A percentile compares a stretch with the other conserved stretches of the same genome.
Evolutionary conservation across 2,113 vertebrate genomes (phyloP).

Genomic region (Azemiops feae): DNA sequence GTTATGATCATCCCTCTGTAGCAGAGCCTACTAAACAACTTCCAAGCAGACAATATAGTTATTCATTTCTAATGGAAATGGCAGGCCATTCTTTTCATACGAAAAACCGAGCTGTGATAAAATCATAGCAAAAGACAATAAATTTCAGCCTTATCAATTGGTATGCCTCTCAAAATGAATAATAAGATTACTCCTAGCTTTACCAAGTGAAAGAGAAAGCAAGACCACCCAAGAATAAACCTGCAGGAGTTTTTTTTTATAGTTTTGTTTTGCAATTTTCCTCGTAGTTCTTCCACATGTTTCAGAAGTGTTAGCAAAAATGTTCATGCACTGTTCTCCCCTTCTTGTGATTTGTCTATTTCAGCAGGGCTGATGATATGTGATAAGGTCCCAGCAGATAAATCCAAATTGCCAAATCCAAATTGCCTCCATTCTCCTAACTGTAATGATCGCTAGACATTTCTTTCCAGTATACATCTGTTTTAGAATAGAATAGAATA

Average conservation of each 20-base stretch:
- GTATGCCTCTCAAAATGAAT: neutral
- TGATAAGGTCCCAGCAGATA: neutral
- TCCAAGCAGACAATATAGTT: slow-evolving; percentile 1
- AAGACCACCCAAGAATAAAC: neutral
- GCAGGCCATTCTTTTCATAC: neutral
- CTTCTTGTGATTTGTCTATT: neutral
- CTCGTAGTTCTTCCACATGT: neutral
- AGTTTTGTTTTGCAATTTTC: neutral
- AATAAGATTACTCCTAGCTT: neutral
- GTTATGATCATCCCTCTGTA: slow-evolving; percentile 4
- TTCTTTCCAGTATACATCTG: neutral
- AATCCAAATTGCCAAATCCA: neutral
- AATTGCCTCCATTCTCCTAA: neutral
- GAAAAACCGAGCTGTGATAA: neutral
- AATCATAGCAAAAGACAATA: neutral
- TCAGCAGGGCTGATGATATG: neutral
- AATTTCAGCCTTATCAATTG: neutral
- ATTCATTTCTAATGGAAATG: slow-evolving; percentile 1
- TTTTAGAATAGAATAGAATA: neutral
- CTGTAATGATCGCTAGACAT: neutral
- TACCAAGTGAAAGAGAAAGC: neutral
- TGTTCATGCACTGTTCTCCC: neutral
- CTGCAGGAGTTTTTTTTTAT: neutral
- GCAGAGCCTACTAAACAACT: neutral
- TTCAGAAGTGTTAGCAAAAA: neutral